phyloP scores from a whole-genome alignment of 2,113 vertebrate genomes.

The Cygnus atratus region DNA sequence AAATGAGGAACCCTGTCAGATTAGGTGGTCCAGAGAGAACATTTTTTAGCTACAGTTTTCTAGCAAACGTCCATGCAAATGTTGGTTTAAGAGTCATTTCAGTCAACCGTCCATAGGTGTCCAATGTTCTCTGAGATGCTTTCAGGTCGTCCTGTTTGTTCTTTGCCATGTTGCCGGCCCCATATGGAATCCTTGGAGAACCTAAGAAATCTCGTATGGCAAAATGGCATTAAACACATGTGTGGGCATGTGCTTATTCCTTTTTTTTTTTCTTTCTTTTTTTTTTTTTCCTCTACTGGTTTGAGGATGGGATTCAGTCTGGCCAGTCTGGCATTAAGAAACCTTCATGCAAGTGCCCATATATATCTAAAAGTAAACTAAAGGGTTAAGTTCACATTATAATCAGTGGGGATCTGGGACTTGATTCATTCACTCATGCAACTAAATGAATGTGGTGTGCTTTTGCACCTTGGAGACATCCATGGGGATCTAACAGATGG shows the following conservation, averaged over 20 bases:
- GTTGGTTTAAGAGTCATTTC: background rate
- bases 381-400: background rate
- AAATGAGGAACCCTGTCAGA: background rate
- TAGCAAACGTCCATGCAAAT: background rate
- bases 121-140: background rate
- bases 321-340: background rate
- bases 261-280: background rate
- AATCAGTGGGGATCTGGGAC: accelerated
- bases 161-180: background rate
- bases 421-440: background rate
- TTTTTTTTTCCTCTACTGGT: background rate
- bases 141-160: background rate
- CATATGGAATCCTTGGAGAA: background rate
- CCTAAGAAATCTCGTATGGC: background rate
- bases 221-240: too few species aligned
- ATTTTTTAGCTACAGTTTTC: background rate
- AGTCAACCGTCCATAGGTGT: background rate
- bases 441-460: background rate
- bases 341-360: background rate
- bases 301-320: background rate
- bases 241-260: too few species aligned
- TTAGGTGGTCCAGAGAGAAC: background rate
- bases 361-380: background rate
- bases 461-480: background rate
- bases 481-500: background rate